Evolutionary conservation across 1,140 invertebrate species (phyloP), one percentile per base, ranked within the genome.

Genomic region (Sinonovacula constricta): DNA sequence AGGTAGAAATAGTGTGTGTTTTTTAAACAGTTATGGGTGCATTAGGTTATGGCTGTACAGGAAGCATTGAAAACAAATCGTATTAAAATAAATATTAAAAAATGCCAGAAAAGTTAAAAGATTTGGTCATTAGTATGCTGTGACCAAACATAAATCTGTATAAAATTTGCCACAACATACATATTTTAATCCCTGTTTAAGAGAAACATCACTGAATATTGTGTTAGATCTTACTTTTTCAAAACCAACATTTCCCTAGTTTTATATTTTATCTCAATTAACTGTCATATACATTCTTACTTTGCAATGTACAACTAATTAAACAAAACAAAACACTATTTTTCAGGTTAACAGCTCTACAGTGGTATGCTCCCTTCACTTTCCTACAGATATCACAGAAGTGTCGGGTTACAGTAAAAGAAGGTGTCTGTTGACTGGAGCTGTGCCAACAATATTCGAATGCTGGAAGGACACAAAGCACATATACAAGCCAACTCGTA

Each of bases 391-490:
- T 28, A 10, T 12, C 30, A 10, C 34, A 15, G 66, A 69, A 54
- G 34, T 12, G 56, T 69, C 51, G 28, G 66, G 66, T 54, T 69
- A 31, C 56, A 28, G 49, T 18, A 60, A 71, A 5, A 31, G 53
- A 5, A 57, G 33, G 28, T 71, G 28, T 59, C 39, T 71, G 31
- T 59, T 59, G 45, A 31, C 28, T 39, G 68, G 68, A 24, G 68
- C 68, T 26, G 36, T 71, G 53, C 68, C 68, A 59, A 71, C 68
- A 28, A 18, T 22, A 59, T 71, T 71, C 39, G 68, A 71, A 12
- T 71, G 68, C 39, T 71, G 56, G 68, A 59, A 71, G 24, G 33
- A 60, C 31, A 71, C 22, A 24, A 10, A 28, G 28, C 53, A 59
- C n/a, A 22, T 60, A 14, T 59, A 34, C 30, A 71, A 71, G 33